phyloP scores from a whole-genome alignment of 2,113 vertebrate genomes.

The Pao palembangensis region DNA sequence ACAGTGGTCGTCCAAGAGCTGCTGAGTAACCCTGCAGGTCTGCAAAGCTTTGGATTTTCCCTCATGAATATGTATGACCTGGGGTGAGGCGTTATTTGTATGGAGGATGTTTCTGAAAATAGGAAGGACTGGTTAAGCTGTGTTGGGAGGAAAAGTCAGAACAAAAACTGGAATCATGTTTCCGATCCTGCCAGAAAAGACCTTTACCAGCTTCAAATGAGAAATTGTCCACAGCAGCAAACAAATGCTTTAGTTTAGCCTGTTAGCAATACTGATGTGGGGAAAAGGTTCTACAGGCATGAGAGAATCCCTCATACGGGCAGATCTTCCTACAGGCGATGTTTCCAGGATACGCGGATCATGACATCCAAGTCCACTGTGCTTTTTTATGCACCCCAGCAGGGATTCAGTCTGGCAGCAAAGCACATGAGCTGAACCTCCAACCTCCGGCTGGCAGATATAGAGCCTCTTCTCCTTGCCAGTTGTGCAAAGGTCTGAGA shows the following conservation, averaged over 20 bases:
- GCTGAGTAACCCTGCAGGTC: too few species aligned
- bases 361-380: constrained; percentile 16
- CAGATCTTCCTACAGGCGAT: constrained; percentile 23
- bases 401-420: constrained; percentile 5
- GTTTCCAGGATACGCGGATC: constrained; percentile 28
- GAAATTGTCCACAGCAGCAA: not conserved
- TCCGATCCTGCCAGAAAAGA: too few species aligned
- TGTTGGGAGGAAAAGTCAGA: too few species aligned
- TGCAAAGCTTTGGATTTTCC: too few species aligned
- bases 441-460: constrained; percentile 29
- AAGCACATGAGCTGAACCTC: constrained; percentile 13
- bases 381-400: not conserved
- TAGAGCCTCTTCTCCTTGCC: constrained; percentile 27
- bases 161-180: too few species aligned
- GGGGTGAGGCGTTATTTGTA: too few species aligned
- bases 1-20: too few species aligned
- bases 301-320: constrained; percentile 4
- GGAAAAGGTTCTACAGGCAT: not conserved
- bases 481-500: constrained; percentile 22
- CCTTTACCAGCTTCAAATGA: too few species aligned
- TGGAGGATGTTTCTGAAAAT: not conserved
- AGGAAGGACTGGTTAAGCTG: not conserved
- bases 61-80: too few species aligned
- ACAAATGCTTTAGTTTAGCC: not conserved
- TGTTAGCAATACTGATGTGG: not conserved